phyloP scores from a whole-genome alignment of 2,888 invertebrate genomes.

The Abrostola triplasia region DNA sequence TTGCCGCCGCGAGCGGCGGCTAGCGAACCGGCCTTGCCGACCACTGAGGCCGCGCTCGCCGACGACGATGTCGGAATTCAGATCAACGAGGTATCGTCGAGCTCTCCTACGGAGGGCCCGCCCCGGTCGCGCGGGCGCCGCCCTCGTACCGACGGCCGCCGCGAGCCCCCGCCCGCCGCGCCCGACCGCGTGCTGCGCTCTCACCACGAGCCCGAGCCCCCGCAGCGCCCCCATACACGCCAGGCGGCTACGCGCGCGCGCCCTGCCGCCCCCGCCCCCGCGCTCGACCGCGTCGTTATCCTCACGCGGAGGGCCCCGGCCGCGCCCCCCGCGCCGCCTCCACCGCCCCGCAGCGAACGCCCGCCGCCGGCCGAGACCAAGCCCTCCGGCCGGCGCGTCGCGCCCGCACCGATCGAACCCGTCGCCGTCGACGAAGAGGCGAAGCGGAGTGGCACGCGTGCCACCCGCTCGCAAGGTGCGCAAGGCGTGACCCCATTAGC shows the following conservation, averaged over 20 bases:
- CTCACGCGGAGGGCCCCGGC: constrained; percentile 70
- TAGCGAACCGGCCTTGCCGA: constrained; percentile 25
- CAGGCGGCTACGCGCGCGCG: constrained; percentile 61
- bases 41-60: constrained; percentile 27
- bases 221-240: constrained; percentile 72
- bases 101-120: constrained; percentile 85
- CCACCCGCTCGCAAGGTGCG: constrained; percentile 66
- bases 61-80: constrained; percentile 86
- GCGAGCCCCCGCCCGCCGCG: constrained; percentile 56
- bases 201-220: constrained; percentile 74
- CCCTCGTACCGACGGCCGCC: constrained; percentile 60
- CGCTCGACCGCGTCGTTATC: constrained; percentile 75
- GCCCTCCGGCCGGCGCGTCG: constrained; percentile 43
- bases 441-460: constrained; percentile 52
- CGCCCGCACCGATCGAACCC: constrained; percentile 46
- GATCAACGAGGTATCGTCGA: constrained; percentile 91
- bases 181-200: constrained; percentile 82
- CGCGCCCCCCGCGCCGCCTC: constrained; percentile 47
- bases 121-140: constrained; percentile 71
- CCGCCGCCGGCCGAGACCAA: constrained; percentile 37
- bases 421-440: constrained; percentile 55
- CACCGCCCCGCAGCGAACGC: constrained; percentile 52
- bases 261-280: constrained; percentile 40
- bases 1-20: constrained; percentile 36
- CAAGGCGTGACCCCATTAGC: constrained; percentile 60